Base-by-base conservation (phyloP, 2,888 invertebrate species). In the Brachyopa scutellaris region DNA sequence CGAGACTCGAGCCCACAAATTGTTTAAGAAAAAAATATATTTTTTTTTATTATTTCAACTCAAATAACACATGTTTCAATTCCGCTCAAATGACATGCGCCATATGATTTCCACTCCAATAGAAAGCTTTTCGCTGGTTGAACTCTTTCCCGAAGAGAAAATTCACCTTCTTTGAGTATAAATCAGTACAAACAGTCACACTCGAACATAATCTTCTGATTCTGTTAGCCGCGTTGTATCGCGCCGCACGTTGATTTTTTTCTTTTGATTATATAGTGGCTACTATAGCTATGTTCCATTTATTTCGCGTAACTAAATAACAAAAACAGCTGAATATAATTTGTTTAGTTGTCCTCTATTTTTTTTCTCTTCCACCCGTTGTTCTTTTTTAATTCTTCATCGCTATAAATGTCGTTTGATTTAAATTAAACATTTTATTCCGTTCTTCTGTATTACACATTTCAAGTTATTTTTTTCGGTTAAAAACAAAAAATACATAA, bases 221-320 rank as follows among this genome's bases (percentile, higher is more conserved):
- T 82, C 77, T 82, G 82, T 77, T 82, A 82, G 66, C 72, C 82
- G 82, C 82, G 82, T 82, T 66, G 47, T 66, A 66, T 47, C 77
- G 70, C 55, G 66, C 49, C 70, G 82, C 77, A 77, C 70, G 82
- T 82, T 82, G 21, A 76, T 67, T 74, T 80, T 64, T 67, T 69
- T 47, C 53, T 72, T 70, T 77, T 66, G 51, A 70, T 76, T 66
- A 53, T 72, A 70, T 82, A 62, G 70, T 70, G 70, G 70, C 69
- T 77, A 51, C 67, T 67, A 19, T 45, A 76, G 67, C 67, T 76
- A 67, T 29, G 67, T 67, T 74, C 51, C 53, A 33, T 76, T 76
- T 51, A 67, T 76, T 76, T 76, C 77, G 77, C 62, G 77, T 70
- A 57, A 64, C 17, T 49, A 29, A 11, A 49, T 26, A 31, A 31